These are phyloP conservation scores for Drosophila erecta DNA, from an alignment of 1,140 invertebrate genomes.

Conservation along the genomic window DNA sequence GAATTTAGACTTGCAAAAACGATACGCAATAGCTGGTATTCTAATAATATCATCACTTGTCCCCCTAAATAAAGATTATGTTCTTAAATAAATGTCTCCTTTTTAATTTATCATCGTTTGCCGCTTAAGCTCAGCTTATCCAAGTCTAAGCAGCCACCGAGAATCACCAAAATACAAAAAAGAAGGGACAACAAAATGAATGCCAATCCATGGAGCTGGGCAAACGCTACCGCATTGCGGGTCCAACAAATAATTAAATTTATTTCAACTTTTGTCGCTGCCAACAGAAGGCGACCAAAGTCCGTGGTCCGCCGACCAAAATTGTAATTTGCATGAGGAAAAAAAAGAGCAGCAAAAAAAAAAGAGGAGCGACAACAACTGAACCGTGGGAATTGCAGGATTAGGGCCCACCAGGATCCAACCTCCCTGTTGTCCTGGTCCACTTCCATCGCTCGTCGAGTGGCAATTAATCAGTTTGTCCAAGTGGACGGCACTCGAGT, in stretches of 20 bases:
- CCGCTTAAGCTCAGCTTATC: constrained; percentile 27
- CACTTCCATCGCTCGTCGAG: constrained; percentile 44
- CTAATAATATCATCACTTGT: background rate
- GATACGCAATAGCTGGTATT: too few species aligned
- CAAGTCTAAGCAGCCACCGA: constrained; percentile 18
- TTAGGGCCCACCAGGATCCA: constrained; percentile 12
- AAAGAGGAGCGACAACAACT: constrained; percentile 22
- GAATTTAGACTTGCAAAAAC: too few species aligned
- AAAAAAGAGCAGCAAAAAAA: background rate
- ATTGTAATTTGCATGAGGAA: constrained; percentile 67
- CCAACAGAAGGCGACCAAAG: constrained; percentile 42
- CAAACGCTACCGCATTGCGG: constrained; percentile 51
- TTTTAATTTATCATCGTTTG: constrained; percentile 30
- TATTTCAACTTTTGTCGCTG: constrained; percentile 52
- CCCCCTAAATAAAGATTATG: constrained; percentile 2
- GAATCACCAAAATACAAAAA: constrained; percentile 3
- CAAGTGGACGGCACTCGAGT: constrained; percentile 52
- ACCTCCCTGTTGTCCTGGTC: constrained; percentile 1
- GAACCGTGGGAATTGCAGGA: constrained; percentile 21
- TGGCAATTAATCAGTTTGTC: constrained; percentile 75
- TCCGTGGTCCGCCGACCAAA: constrained; percentile 33
- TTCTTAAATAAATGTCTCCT: constrained; percentile 13
- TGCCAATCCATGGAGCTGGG: constrained; percentile 27
- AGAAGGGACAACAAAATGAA: constrained; percentile 23
- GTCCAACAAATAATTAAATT: constrained; percentile 64